Conservation (phyloP, 2,797 vertebrate species). For the Myripristis jacobus region DNA sequence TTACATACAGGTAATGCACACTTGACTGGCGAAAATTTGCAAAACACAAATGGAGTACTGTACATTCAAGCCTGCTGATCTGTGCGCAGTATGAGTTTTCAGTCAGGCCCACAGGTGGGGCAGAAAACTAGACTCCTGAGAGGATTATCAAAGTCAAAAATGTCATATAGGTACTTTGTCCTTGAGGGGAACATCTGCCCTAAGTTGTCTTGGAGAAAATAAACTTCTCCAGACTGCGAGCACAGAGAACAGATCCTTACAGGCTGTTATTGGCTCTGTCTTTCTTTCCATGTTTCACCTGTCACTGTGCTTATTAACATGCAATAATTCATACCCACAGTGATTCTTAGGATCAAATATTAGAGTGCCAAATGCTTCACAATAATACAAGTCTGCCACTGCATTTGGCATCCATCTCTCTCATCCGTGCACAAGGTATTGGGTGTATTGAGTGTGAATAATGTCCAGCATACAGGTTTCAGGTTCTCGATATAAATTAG, state of each 20-base stretch:
- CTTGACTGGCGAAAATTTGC: no score
- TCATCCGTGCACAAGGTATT: neutral
- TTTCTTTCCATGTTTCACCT: slow-evolving; percentile 28
- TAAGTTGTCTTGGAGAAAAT: slow-evolving; percentile 12
- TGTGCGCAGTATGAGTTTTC: slow-evolving; percentile 27
- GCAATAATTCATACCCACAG: slow-evolving; percentile 1
- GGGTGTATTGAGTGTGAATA: neutral
- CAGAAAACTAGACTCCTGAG: neutral
- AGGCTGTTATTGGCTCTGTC: slow-evolving; percentile 12
- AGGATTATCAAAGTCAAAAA: neutral
- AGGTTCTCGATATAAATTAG: no score
- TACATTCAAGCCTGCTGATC: slow-evolving; percentile 14
- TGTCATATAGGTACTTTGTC: neutral
- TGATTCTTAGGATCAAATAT: slow-evolving; percentile 7
- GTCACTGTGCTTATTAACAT: slow-evolving; percentile 1
- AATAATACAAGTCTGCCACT: neutral
- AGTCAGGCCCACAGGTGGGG: neutral
- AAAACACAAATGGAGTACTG: no score
- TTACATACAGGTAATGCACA: no score
- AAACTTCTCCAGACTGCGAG: slow-evolving; percentile 8
- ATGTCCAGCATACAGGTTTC: no score
- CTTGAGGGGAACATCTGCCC: neutral
- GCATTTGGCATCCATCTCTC: neutral
- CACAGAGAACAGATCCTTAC: neutral
- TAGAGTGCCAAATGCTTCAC: slow-evolving; percentile 6